Percentiles rank a stretch among this genome's conserved stretches.
Evolutionary conservation across 2,113 vertebrate genomes (phyloP).

Genomic region (Mesembrinibis cayennensis): DNA sequence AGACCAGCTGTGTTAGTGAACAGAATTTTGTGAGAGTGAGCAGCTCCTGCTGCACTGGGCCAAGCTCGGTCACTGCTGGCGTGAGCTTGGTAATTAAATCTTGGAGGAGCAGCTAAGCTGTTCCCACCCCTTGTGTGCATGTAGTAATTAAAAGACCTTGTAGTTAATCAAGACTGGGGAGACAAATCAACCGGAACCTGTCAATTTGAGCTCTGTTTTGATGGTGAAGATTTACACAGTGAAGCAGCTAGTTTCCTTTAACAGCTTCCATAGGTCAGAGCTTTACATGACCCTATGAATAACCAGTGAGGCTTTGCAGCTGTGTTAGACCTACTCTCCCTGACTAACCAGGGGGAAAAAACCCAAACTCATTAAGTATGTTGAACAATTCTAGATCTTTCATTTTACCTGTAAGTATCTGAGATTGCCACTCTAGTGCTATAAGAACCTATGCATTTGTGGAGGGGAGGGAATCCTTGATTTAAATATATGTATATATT

Average conservation of each 20-base stretch:
- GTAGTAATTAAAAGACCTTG: conserved; percentile 34
- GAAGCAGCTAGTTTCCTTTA: not conserved
- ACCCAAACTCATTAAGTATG: not conserved
- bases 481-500: not conserved
- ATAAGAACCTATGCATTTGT: fast-evolving
- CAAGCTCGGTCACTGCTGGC: not conserved
- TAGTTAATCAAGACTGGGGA: not conserved
- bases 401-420: not conserved
- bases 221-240: not conserved
- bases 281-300: not conserved
- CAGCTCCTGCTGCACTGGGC: not conserved
- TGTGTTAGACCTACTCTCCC: not conserved
- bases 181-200: not conserved
- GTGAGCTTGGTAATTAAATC: not conserved
- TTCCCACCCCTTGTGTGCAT: not conserved
- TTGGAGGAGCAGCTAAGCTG: not conserved
- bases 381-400: not conserved
- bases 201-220: not conserved
- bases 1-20: not conserved
- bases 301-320: not conserved
- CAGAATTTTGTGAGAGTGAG: not conserved
- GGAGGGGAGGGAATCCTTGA: not conserved
- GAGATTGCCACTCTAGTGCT: not conserved
- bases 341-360: not conserved
- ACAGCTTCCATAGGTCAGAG: not conserved